These are phyloP conservation scores for Eudemis profundana DNA, from an alignment of 2,888 invertebrate genomes.

Conservation along the genomic window DNA sequence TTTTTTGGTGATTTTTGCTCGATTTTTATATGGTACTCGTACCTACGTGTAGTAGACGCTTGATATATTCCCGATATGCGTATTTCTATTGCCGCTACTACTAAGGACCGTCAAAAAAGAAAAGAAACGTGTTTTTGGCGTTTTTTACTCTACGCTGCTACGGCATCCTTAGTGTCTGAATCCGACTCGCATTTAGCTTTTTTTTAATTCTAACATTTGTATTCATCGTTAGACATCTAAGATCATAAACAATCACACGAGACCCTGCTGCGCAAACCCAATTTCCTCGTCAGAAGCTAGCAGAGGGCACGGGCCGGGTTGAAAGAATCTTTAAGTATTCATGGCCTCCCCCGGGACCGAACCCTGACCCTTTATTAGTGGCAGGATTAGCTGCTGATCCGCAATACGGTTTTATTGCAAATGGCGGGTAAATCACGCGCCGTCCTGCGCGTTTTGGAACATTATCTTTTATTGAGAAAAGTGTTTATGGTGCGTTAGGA, in stretches of 20 bases:
- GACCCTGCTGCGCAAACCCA: conserved; percentile 17
- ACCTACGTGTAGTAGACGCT: too few species aligned
- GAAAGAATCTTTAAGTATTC: conserved; percentile 40
- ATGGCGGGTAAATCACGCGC: conserved; percentile 22
- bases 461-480: conserved; percentile 47
- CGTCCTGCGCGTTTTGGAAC: conserved; percentile 39
- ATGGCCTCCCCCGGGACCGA: conserved; percentile 28
- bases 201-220: too few species aligned
- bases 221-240: too few species aligned
- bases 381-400: conserved; percentile 35
- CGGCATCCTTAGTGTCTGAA: too few species aligned
- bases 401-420: conserved; percentile 41
- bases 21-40: too few species aligned
- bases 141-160: too few species aligned
- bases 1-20: too few species aligned
- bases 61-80: too few species aligned
- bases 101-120: too few species aligned
- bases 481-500: conserved; percentile 40
- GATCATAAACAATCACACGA: conserved; percentile 3
- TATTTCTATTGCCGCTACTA: too few species aligned
- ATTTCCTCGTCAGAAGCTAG: conserved; percentile 20
- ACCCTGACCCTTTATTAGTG: conserved; percentile 39
- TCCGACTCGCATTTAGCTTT: too few species aligned
- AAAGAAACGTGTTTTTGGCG: too few species aligned
- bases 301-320: conserved; percentile 1